Base-by-base conservation (phyloP, 2,797 vertebrate genomes). In the Mus minutoides region DNA sequence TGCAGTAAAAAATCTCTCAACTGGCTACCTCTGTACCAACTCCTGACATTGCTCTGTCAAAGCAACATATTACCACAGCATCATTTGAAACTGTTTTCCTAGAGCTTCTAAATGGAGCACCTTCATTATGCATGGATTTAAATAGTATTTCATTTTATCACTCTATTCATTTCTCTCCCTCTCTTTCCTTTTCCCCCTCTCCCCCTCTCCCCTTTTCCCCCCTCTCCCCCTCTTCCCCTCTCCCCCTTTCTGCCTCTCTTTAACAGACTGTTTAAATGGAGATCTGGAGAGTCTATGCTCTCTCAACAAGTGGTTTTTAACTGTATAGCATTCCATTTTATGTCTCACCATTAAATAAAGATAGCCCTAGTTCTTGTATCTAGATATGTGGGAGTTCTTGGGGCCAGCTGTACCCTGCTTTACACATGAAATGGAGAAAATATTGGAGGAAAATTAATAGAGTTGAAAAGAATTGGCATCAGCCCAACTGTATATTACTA, bases 251-350 rank as follows among this genome's bases (percentile, higher is more conserved):
- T 10, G 16, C 14, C n/a, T 22, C n/a, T 69, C 4, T 67, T 46
- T 67, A 78, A 75, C 76, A 96, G n/a, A 83, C 0, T 26, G 49
- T 49, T 31, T 46, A 64, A 84, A 5, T 46, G 40, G 58, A 83
- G 56, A 75, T 93, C n/a, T 88, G 64, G n/a, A 96, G 2, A 89
- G 78, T 19, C 37, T 43, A 54, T 75, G 88, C 2, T 54, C 87
- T 75, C 14, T 92, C 58, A 40, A 84, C 19, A 94, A 46, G 76
- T 80, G 6, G 37, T 96, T 76, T 76, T 96, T 92, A 62, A 22
- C 69, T 73, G 71, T 92, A 91, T 17, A 96, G 16, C 31, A 37
- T 52, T 78, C 3, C 3, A 31, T 62, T 14, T 90, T 49, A 46
- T 43, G 7, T 69, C 87, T 87, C 22, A 58, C n/a, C 29, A 82